phyloP scores from a whole-genome alignment of 2,888 invertebrate genomes.

The Eupeodes luniger region DNA sequence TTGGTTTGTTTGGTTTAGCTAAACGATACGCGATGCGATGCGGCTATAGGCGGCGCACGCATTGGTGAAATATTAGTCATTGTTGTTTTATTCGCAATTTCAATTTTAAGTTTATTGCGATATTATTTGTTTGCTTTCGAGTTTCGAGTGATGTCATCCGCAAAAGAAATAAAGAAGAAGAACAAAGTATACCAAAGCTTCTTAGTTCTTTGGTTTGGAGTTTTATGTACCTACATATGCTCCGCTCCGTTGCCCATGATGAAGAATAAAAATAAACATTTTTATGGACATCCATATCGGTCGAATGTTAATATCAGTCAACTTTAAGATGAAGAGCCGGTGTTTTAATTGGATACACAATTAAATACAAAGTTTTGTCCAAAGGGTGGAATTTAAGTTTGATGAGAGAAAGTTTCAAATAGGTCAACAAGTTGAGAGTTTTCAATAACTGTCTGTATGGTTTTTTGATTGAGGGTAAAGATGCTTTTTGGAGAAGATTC shows the following conservation, averaged over 20 bases:
- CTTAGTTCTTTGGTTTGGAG: background rate
- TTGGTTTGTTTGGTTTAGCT: background rate
- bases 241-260: background rate
- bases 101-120: background rate
- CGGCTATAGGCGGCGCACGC: constrained; percentile 27
- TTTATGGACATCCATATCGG: background rate
- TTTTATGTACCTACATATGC: background rate
- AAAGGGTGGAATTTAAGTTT: too few relatives aligned
- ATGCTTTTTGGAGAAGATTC: background rate
- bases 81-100: background rate
- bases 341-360: too few relatives aligned
- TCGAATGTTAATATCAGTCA: background rate
- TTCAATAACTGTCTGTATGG: constrained; percentile 3
- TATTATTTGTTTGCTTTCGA: background rate
- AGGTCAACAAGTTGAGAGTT: background rate
- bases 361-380: too few relatives aligned
- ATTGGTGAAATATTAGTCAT: constrained; percentile 32
- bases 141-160: constrained; percentile 24
- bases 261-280: background rate
- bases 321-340: background rate
- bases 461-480: background rate
- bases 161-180: constrained; percentile 10
- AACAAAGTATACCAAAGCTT: constrained; percentile 23
- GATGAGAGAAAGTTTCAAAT: background rate
- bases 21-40: too few relatives aligned